Conservation (phyloP, 2,113 vertebrate species). For the Sinocyclocheilus maitianheensis region DNA sequence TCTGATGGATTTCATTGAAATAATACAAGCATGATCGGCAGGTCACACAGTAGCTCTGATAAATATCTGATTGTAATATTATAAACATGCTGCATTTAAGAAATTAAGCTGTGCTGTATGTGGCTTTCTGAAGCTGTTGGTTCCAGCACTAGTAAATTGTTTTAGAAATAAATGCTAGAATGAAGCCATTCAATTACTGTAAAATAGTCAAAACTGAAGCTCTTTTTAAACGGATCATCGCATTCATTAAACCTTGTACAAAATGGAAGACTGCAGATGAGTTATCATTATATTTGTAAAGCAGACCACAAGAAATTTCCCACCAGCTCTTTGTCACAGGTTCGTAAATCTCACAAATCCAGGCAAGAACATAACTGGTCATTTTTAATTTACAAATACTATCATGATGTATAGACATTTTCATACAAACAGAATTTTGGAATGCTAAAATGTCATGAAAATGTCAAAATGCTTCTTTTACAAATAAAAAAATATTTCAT, state of each 20-base stretch:
- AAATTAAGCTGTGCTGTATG: background rate
- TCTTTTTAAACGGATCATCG: background rate
- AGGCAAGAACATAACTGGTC: background rate
- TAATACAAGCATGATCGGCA: background rate
- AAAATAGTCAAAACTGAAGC: background rate
- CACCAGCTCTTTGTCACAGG: no score
- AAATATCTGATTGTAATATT: background rate
- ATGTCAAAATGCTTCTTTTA: background rate
- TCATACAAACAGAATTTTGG: background rate
- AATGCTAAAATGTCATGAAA: background rate
- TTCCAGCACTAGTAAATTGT: background rate
- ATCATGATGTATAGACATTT: background rate
- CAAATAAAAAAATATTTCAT: background rate
- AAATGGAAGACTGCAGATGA: slow-evolving; percentile 4
- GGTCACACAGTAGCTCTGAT: background rate
- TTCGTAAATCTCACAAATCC: background rate
- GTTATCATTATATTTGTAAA: background rate
- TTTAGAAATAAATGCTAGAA: background rate
- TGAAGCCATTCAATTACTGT: background rate
- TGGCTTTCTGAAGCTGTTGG: background rate
- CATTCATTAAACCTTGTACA: background rate
- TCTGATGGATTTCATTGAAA: background rate
- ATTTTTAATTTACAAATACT: background rate
- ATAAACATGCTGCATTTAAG: background rate
- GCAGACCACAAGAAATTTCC: background rate